These are phyloP conservation scores for Athalia circularis DNA, from an alignment of 2,888 invertebrate genomes.

Conservation along the genomic window DNA sequence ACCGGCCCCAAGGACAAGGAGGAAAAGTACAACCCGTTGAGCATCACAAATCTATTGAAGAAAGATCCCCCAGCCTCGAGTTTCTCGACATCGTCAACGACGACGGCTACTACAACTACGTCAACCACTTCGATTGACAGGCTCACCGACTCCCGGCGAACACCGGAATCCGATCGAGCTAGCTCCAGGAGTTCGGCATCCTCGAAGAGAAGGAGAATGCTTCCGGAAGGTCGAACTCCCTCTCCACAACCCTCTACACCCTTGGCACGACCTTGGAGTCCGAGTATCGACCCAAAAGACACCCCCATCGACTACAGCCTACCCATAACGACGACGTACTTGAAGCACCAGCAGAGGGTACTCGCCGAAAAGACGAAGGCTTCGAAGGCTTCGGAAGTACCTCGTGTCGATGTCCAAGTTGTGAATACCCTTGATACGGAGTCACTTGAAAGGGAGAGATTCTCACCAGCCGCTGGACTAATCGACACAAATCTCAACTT, in stretches of 20 bases:
- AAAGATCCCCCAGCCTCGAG: constrained; percentile 63
- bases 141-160: constrained; percentile 72
- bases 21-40: constrained; percentile 71
- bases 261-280: constrained; percentile 69
- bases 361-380: constrained; percentile 79
- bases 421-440: constrained; percentile 38
- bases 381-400: constrained; percentile 66
- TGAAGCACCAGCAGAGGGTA: constrained; percentile 88
- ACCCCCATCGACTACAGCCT: constrained; percentile 85
- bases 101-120: constrained; percentile 52
- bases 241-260: constrained; percentile 67
- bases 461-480: constrained; percentile 69
- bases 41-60: constrained; percentile 70
- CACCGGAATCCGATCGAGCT: constrained; percentile 76
- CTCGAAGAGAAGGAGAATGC: constrained; percentile 68
- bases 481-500: constrained; percentile 72
- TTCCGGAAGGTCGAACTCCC: constrained; percentile 70
- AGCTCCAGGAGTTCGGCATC: constrained; percentile 69
- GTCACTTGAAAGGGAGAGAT: constrained; percentile 61
- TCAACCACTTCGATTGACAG: constrained; percentile 64
- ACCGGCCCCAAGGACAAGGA: constrained; percentile 57
- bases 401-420: constrained; percentile 32
- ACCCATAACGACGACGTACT: constrained; percentile 92
- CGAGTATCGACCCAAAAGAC: constrained; percentile 67
- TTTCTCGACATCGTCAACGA: constrained; percentile 50